Conservation (phyloP, 2,888 invertebrate genomes). For the Strigamia maritima region DNA sequence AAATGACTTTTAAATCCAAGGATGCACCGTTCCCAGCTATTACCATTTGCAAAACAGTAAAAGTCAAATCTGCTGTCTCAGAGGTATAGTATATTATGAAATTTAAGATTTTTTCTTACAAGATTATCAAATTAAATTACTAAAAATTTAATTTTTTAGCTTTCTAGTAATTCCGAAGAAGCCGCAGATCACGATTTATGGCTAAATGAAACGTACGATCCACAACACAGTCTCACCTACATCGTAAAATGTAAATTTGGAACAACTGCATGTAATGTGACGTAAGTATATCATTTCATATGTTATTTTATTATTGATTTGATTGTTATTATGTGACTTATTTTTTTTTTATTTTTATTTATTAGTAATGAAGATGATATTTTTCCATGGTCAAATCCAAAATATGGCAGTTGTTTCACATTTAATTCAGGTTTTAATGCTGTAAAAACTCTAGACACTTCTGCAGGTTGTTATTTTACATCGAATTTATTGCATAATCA, state of each 20-base stretch:
- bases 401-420: slow-evolving; percentile 35
- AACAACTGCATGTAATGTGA: slow-evolving; percentile 15
- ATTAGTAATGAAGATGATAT: slow-evolving; percentile 9
- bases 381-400: slow-evolving; percentile 33
- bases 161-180: not conserved
- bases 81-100: not conserved
- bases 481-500: not conserved
- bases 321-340: not conserved
- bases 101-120: not conserved
- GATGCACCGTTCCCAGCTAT: slow-evolving; percentile 36
- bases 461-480: not conserved
- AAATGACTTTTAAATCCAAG: slow-evolving; percentile 33
- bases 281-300: slow-evolving; percentile 15
- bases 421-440: slow-evolving; percentile 29
- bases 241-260: slow-evolving; percentile 36
- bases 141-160: not conserved
- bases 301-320: not conserved
- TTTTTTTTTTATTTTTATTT: not conserved
- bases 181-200: not conserved
- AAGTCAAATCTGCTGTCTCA: not conserved
- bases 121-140: not conserved
- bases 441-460: not conserved
- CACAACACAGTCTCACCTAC: not conserved
- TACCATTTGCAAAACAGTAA: slow-evolving; percentile 31
- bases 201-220: slow-evolving; percentile 14